These are phyloP conservation scores for Alloscopus bannaensis DNA, from an alignment of 2,888 invertebrate species.

Conservation along the genomic window DNA sequence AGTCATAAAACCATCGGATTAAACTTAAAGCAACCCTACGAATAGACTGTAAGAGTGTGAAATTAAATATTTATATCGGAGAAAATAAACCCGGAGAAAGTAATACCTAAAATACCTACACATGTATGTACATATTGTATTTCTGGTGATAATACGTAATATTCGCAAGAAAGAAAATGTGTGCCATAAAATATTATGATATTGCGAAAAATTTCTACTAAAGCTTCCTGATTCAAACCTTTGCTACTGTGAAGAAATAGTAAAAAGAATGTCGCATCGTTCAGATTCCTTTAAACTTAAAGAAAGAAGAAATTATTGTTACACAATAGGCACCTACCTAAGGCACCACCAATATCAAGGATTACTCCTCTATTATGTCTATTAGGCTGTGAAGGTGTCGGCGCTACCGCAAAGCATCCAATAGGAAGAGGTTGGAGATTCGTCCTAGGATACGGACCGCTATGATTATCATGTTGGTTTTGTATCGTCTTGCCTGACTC, in stretches of 20 bases:
- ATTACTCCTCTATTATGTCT: slow-evolving; percentile 66
- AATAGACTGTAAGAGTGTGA: too few relatives aligned
- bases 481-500: slow-evolving; percentile 37
- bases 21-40: too few relatives aligned
- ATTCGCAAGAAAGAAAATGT: too few relatives aligned
- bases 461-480: slow-evolving; percentile 49
- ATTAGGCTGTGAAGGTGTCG: slow-evolving; percentile 58
- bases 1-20: too few relatives aligned
- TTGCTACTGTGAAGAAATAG: neutral
- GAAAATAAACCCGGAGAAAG: too few relatives aligned
- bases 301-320: slow-evolving; percentile 7
- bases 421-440: slow-evolving; percentile 37
- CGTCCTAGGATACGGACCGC: slow-evolving; percentile 13
- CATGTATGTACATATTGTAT: too few relatives aligned
- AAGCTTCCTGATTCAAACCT: neutral
- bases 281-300: slow-evolving; percentile 1
- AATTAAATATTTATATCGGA: too few relatives aligned
- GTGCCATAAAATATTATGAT: slow-evolving; percentile 54
- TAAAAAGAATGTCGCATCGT: neutral
- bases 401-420: slow-evolving; percentile 47
- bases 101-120: too few relatives aligned
- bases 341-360: slow-evolving; percentile 66
- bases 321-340: slow-evolving; percentile 52
- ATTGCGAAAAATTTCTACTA: too few relatives aligned
- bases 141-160: too few relatives aligned